Evolutionary conservation across 53 echinoderm and acorn worm species (phyloP).

Genomic region (Astropecten irregularis): DNA sequence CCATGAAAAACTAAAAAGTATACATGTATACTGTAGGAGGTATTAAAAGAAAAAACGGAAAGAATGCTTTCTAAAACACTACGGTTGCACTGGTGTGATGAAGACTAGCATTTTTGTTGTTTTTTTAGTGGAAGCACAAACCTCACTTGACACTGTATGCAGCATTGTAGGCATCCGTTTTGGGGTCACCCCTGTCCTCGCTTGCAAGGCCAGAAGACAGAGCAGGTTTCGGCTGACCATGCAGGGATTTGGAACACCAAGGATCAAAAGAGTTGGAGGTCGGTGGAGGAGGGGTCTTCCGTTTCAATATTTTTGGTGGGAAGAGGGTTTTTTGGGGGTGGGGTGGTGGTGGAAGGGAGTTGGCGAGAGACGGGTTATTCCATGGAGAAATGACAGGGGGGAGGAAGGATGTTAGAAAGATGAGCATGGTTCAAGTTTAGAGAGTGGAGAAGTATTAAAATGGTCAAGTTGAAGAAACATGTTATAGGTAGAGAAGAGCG

Average conservation of each 20-base stretch:
- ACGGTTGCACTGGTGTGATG: slow-evolving; percentile 1
- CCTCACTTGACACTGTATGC: slow-evolving; percentile 59
- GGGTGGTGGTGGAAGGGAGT: not conserved
- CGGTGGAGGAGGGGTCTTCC: slow-evolving; percentile 49
- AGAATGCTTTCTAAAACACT: slow-evolving; percentile 8
- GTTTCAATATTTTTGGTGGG: not conserved
- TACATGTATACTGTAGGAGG: too few relatives aligned
- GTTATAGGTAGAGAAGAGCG: too few relatives aligned
- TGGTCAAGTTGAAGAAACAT: too few relatives aligned
- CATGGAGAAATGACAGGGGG: not conserved
- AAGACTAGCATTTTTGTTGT: too few relatives aligned
- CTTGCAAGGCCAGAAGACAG: slow-evolving; percentile 1
- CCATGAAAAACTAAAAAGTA: not conserved
- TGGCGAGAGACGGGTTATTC: not conserved
- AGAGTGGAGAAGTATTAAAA: not conserved
- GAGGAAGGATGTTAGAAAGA: not conserved
- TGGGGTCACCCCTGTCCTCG: slow-evolving; percentile 28
- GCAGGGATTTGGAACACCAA: slow-evolving; percentile 46
- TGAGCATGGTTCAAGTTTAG: not conserved
- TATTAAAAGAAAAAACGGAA: not conserved
- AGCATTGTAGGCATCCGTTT: slow-evolving; percentile 51
- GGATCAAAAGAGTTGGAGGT: slow-evolving; percentile 37
- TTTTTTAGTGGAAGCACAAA: slow-evolving; percentile 21
- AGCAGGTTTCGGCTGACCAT: slow-evolving; percentile 23
- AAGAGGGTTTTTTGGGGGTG: not conserved